Evolutionary conservation across 2,888 invertebrate species (phyloP), one percentile per base, ranked within the genome.

Genomic region (Antheraea assamensis): DNA sequence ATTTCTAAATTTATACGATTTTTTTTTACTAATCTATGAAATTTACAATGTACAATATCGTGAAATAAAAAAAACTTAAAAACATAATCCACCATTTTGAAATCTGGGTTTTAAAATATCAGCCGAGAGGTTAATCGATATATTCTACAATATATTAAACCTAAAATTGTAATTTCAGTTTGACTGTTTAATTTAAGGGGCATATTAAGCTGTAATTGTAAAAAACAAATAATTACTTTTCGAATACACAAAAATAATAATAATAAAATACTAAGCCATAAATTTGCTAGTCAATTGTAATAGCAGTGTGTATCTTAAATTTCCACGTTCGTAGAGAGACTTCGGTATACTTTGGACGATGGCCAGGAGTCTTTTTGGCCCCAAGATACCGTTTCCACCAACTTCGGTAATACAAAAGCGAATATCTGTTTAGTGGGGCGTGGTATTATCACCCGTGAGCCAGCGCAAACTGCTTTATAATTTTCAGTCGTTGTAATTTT

Each of bases 291-390:
- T 55, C 74, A 74, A 73, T 35, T 72, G 73, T 24, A 24, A 15
- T n/a, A 52, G 0, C 87, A 68, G 84, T 91, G 81, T 89, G 87
- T 88, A 81, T 76, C 80, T 72, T 70, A 74, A 79, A 83, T 81
- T 81, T 79, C 82, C 80, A 82, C 81, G 80, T 87, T 83, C 79
- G 79, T 79, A 83, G 83, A 80, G 83, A 87, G 86, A 89, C 89
- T 87, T 89, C 79, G 79, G 82, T 83, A 87, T 87, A 91, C 90
- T 91, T 93, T 94, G 94, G 94, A 87, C 80, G 80, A 71, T 79
- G 80, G 91, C 94, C 94, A 94, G 90, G 74, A 88, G 89, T 90
- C 93, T 94, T 94, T 93, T 94, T 94, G 94, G 94, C 94, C 87
- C 92, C 89, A 93, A 94, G 94, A 94, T 90, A 90, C 89, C 88